These are phyloP conservation scores for Drosophila serrata DNA, from an alignment of 1,140 invertebrate genomes.

Conservation along the genomic window DNA sequence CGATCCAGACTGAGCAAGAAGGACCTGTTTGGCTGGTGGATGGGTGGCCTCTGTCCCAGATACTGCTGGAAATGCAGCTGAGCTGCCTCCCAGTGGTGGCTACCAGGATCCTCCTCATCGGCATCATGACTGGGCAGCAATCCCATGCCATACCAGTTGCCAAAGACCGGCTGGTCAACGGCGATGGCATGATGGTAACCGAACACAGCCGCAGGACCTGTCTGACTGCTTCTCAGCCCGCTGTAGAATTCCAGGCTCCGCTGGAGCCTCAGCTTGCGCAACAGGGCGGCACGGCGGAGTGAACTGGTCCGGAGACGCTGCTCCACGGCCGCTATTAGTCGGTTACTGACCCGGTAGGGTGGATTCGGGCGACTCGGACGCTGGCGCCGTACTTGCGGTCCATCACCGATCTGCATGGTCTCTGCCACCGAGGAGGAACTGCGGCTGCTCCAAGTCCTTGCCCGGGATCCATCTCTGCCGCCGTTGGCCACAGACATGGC, in stretches of 20 bases:
- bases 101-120: neutral
- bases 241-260: conserved; percentile 30
- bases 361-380: neutral
- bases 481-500: conserved; percentile 7
- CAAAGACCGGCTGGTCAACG: neutral
- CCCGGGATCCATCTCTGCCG: neutral
- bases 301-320: conserved; percentile 1
- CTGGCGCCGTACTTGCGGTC: conserved; percentile 1
- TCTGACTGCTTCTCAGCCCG: conserved; percentile 1
- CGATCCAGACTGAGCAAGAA: neutral
- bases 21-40: neutral
- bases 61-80: conserved; percentile 34
- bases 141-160: conserved; percentile 12
- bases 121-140: neutral
- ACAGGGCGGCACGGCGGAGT: neutral
- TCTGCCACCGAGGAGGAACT: conserved; percentile 13
- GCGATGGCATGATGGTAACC: conserved; percentile 1
- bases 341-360: neutral
- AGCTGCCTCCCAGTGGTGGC: conserved; percentile 21
- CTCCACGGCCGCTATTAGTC: neutral
- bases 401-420: conserved; percentile 25
- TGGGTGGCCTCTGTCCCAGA: neutral
- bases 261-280: conserved; percentile 17
- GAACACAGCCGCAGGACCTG: conserved; percentile 7
- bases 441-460: conserved; percentile 1